Conservation (phyloP, 2,797 vertebrate species). For the Pampus argenteus region DNA sequence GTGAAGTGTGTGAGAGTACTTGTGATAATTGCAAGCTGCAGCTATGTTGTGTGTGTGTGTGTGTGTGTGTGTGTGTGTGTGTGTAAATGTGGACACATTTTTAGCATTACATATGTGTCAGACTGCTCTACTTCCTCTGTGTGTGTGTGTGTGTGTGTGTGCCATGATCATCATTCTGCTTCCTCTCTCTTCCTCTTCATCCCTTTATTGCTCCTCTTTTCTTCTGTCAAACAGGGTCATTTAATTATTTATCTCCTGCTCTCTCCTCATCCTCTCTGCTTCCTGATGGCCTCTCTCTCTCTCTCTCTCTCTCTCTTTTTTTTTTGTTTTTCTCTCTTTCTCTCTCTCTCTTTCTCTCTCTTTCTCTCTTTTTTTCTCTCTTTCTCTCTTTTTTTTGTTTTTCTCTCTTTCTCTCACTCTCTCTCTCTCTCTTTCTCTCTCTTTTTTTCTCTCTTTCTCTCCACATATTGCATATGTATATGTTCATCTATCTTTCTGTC, state of each 20-base stretch:
- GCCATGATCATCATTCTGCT: slow-evolving; percentile 60
- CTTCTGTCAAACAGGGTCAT: slow-evolving; percentile 60
- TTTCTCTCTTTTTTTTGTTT: slow-evolving; percentile 42
- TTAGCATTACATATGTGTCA: slow-evolving; percentile 42
- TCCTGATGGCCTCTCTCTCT: slow-evolving; percentile 24
- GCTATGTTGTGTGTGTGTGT: slow-evolving; percentile 6
- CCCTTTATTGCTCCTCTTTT: slow-evolving; percentile 35
- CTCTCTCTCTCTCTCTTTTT: slow-evolving; percentile 6
- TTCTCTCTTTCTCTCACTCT: slow-evolving; percentile 55
- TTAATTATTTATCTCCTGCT: slow-evolving; percentile 76
- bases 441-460: background rate
- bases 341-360: slow-evolving; percentile 32
- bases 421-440: slow-evolving; percentile 32
- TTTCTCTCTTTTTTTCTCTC: slow-evolving; percentile 20
- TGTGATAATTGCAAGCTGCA: slow-evolving; percentile 30
- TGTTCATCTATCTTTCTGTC: slow-evolving; percentile 11
- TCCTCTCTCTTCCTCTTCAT: slow-evolving; percentile 33
- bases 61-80: slow-evolving; percentile 19
- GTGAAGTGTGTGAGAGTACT: slow-evolving; percentile 20
- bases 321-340: slow-evolving; percentile 68
- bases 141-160: slow-evolving; percentile 29
- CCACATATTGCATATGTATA: background rate
- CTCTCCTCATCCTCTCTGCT: slow-evolving; percentile 31
- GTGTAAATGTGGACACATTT: slow-evolving; percentile 19
- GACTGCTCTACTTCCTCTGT: slow-evolving; percentile 48